These are phyloP conservation scores for Perognathus longimembris DNA, from an alignment of 2,113 vertebrate genomes.

Conservation along the genomic window DNA sequence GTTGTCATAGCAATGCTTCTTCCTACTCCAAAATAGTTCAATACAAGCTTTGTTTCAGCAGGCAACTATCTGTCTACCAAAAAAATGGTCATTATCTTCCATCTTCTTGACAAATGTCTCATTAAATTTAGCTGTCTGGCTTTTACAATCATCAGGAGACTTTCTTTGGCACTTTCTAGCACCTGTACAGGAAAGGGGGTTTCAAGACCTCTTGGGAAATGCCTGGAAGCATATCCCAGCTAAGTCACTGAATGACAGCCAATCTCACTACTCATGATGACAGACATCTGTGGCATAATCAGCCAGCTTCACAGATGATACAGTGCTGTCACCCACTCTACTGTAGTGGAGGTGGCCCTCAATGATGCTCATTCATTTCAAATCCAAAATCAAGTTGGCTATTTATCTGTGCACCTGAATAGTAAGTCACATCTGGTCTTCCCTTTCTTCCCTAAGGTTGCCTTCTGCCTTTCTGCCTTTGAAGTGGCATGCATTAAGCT, in stretches of 20 bases:
- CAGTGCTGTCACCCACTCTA: constrained; percentile 24
- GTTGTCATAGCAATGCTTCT: constrained; percentile 78
- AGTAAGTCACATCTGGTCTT: constrained; percentile 1
- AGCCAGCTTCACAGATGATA: constrained; percentile 57
- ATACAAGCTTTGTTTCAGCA: constrained; percentile 76
- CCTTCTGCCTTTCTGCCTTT: constrained; percentile 34
- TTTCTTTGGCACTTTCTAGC: constrained; percentile 60
- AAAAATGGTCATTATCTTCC: constrained; percentile 75
- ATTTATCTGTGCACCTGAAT: background rate
- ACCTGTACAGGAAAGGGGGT: constrained; percentile 53
- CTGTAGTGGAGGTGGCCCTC: constrained; percentile 12
- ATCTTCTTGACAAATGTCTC: constrained; percentile 74
- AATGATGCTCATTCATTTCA: background rate
- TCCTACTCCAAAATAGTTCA: constrained; percentile 75
- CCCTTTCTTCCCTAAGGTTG: constrained; percentile 22
- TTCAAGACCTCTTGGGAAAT: constrained; percentile 38
- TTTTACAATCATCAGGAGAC: constrained; percentile 63
- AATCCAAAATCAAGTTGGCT: background rate
- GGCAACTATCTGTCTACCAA: constrained; percentile 70
- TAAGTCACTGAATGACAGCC: constrained; percentile 59
- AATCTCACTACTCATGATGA: constrained; percentile 57
- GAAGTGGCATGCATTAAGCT: constrained; percentile 18
- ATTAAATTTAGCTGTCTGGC: constrained; percentile 68
- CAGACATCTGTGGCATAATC: constrained; percentile 60
- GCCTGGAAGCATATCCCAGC: constrained; percentile 59